Evolutionary conservation across 92 coral and sea anemone genomes (phyloP).

Genomic region (Galaxea fascicularis): DNA sequence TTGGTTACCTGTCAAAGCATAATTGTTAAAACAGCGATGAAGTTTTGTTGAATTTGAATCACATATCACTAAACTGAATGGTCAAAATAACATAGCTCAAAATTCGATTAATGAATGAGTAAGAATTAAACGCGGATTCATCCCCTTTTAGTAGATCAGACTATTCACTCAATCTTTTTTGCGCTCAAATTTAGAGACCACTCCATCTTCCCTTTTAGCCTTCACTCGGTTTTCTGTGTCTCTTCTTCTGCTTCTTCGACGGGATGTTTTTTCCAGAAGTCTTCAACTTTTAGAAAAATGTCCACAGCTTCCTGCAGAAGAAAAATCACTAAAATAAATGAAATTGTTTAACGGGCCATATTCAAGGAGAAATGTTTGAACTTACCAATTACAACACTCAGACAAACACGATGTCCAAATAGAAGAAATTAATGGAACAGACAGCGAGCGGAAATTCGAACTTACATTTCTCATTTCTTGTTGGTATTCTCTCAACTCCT

Average conservation of each 20-base stretch:
- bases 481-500: slow-evolving; percentile 93
- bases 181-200: neutral
- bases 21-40: too few species aligned
- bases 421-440: neutral
- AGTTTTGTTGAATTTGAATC: too few species aligned
- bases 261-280: slow-evolving; percentile 95
- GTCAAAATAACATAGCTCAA: too few species aligned
- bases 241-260: slow-evolving; percentile 74
- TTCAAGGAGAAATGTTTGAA: neutral
- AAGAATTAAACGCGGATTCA: too few species aligned
- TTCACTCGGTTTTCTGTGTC: neutral
- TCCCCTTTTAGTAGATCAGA: too few species aligned
- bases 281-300: slow-evolving; percentile 92
- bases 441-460: neutral
- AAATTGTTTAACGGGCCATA: neutral
- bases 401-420: too few species aligned
- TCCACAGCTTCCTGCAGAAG: slow-evolving; percentile 87
- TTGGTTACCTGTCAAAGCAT: too few species aligned
- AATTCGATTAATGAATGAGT: too few species aligned
- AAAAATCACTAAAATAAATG: neutral
- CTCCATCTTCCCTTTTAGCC: neutral
- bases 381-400: too few species aligned
- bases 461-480: slow-evolving; percentile 96
- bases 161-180: too few species aligned
- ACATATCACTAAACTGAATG: too few species aligned